Percentiles rank a stretch among this genome's conserved stretches.
phyloP scores from a whole-genome alignment of 2,113 vertebrate species.

The Helogale parvula region DNA sequence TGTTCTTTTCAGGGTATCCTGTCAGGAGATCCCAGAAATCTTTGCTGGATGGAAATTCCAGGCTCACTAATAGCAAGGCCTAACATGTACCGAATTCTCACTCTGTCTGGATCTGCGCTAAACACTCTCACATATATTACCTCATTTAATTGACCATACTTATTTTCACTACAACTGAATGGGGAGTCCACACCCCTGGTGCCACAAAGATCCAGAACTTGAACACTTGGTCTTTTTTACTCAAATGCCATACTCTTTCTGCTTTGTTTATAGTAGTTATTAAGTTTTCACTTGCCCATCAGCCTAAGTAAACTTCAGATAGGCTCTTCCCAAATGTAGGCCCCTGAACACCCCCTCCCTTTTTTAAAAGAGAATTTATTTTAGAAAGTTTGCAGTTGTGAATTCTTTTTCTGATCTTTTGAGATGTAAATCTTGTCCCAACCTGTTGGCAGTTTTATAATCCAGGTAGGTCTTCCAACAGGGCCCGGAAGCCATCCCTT shows the following conservation, averaged over 20 bases:
- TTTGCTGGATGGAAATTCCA: slow-evolving; percentile 1
- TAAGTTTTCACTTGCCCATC: background rate
- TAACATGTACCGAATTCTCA: background rate
- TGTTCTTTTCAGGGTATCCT: background rate
- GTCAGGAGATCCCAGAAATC: background rate
- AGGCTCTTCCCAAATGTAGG: background rate
- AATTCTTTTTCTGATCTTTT: slow-evolving; percentile 1
- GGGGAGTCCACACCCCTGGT: background rate
- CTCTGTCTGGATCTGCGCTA: background rate
- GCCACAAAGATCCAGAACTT: background rate
- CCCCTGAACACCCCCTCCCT: background rate
- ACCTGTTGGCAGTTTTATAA: background rate
- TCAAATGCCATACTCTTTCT: background rate
- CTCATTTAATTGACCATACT: slow-evolving; percentile 17
- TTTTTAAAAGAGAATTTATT: background rate
- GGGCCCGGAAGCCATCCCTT: background rate
- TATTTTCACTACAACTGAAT: background rate
- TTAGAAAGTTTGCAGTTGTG: background rate
- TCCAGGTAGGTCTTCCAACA: background rate
- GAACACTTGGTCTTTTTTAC: background rate
- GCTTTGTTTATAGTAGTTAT: background rate
- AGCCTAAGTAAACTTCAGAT: background rate
- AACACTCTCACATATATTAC: background rate
- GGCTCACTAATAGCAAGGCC: background rate
- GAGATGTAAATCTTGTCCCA: background rate